phyloP scores from a whole-genome alignment of 1,140 invertebrate species.

The Zaprionus ornatus region DNA sequence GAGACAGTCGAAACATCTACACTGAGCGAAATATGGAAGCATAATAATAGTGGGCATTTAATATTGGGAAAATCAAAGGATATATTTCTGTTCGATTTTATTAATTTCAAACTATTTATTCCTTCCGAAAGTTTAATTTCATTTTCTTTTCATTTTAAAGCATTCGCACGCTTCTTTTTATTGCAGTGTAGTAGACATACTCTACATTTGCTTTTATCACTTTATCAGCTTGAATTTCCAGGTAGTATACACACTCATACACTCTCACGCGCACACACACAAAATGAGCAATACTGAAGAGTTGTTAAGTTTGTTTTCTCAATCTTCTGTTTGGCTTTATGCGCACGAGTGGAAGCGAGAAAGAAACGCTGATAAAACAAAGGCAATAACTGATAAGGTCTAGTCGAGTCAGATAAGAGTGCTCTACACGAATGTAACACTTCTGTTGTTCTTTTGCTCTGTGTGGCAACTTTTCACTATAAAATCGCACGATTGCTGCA shows the following conservation, averaged over 20 bases:
- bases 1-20: conserved; percentile 6
- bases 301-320: conserved; percentile 73
- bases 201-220: conserved; percentile 49
- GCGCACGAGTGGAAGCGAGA: conserved; percentile 11
- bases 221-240: conserved; percentile 67
- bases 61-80: not conserved
- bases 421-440: conserved; percentile 4
- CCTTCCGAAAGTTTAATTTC: too few species aligned
- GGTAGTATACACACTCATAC: conserved; percentile 32
- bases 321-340: conserved; percentile 72
- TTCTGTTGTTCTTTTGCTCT: conserved; percentile 4
- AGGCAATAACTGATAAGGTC: conserved; percentile 70
- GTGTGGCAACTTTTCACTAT: conserved; percentile 26
- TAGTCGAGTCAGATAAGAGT: conserved; percentile 31
- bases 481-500: conserved; percentile 5
- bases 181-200: conserved; percentile 37
- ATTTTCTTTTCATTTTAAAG: not conserved
- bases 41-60: too few species aligned
- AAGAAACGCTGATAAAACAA: conserved; percentile 55
- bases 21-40: conserved; percentile 18
- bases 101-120: not conserved
- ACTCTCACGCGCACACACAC: conserved; percentile 11
- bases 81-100: not conserved
- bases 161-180: conserved; percentile 4
- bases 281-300: conserved; percentile 10